Evolutionary conservation across 1,140 invertebrate genomes (phyloP).

Genomic region (Trachymyrmex cornetzi): DNA sequence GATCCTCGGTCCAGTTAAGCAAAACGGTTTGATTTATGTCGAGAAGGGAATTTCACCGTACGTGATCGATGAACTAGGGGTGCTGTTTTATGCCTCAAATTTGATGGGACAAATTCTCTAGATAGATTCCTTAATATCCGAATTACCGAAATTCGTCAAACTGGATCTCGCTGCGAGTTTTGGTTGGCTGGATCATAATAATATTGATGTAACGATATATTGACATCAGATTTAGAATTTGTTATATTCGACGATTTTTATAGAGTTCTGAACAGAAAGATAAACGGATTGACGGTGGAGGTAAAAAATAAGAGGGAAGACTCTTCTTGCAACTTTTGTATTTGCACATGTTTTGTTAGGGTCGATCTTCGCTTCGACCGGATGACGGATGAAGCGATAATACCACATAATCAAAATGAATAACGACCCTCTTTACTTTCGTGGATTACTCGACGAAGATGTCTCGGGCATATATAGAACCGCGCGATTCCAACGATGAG

Average conservation of each 20-base stretch:
- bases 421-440: not conserved
- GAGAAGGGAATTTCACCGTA: not conserved
- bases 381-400: not conserved
- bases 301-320: not conserved
- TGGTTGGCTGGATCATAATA: not conserved
- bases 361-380: not conserved
- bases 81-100: not conserved
- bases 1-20: not conserved
- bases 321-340: not conserved
- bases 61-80: slow-evolving; percentile 4
- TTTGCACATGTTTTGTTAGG: not conserved
- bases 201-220: not conserved
- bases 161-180: not conserved
- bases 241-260: not conserved
- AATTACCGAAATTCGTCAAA: not conserved
- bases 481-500: not conserved
- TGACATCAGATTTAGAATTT: not conserved
- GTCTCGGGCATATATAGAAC: too few species aligned
- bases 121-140: not conserved
- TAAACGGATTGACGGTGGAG: not conserved
- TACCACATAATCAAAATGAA: slow-evolving; percentile 6
- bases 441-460: slow-evolving; percentile 14
- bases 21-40: slow-evolving; percentile 14
- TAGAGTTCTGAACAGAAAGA: not conserved
- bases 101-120: not conserved